Percentiles rank a stretch among this genome's conserved stretches.
Conservation (phyloP, 2,888 invertebrate species). For the Agonopterix heracliana region DNA sequence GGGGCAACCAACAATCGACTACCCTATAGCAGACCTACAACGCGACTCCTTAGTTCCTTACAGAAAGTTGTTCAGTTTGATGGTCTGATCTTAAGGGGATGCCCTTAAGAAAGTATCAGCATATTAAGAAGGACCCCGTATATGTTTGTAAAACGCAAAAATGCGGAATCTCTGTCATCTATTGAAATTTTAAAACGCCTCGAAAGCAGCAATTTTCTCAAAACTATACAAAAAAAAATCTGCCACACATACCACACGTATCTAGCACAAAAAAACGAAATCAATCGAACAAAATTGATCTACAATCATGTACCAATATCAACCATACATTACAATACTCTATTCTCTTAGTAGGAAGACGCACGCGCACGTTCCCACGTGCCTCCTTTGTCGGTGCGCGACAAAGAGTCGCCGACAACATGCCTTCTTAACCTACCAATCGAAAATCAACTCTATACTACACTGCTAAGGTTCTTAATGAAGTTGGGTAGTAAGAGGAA, state of each 20-base stretch:
- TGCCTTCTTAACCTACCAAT: slow-evolving; percentile 21
- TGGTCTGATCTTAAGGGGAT: no score
- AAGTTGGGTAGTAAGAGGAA: slow-evolving; percentile 22
- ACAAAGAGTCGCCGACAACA: slow-evolving; percentile 68
- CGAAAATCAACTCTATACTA: slow-evolving; percentile 14
- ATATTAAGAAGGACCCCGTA: no score
- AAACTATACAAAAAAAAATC: no score
- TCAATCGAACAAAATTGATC: slow-evolving; percentile 42
- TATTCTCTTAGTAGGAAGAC: slow-evolving; percentile 48
- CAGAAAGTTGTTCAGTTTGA: no score
- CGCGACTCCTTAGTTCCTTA: no score
- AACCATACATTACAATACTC: slow-evolving; percentile 53
- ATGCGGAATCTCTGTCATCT: no score
- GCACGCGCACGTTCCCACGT: slow-evolving; percentile 72
- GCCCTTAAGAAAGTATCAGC: no score
- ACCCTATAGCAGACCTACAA: no score
- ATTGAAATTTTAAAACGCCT: no score
- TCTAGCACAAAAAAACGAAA: slow-evolving; percentile 6
- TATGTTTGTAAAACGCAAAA: no score
- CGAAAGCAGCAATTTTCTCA: no score
- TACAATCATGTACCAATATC: slow-evolving; percentile 46
- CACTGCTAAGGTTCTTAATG: not conserved
- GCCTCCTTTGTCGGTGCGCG: slow-evolving; percentile 67
- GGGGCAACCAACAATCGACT: no score
- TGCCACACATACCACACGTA: slow-evolving; percentile 1